phyloP scores from a whole-genome alignment of 2,113 vertebrate genomes.

The Crotalus viridis region DNA sequence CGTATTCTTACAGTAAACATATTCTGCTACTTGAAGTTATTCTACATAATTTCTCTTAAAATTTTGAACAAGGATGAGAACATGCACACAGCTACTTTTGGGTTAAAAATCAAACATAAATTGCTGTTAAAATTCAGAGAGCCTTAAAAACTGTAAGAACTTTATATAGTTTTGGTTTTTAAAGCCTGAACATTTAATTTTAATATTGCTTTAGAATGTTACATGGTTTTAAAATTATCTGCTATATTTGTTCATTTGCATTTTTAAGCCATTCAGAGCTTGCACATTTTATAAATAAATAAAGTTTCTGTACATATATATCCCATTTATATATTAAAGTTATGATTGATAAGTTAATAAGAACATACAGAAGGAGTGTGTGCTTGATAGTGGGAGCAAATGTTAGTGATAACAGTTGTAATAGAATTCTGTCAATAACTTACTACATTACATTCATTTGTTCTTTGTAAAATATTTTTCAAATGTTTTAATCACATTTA shows the following conservation, averaged over 20 bases:
- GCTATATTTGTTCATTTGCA: background rate
- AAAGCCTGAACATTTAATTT: background rate
- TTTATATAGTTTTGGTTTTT: background rate
- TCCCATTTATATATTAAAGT: background rate
- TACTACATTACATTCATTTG: background rate
- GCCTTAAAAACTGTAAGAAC: background rate
- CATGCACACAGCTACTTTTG: background rate
- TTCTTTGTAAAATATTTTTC: background rate
- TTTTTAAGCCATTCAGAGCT: background rate
- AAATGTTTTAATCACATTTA: background rate
- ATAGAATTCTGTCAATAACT: background rate
- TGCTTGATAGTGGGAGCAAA: background rate
- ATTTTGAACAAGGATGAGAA: background rate
- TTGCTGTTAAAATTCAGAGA: background rate
- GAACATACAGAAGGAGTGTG: background rate
- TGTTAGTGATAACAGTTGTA: background rate
- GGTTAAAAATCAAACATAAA: background rate
- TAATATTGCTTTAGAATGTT: background rate
- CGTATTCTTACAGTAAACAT: background rate
- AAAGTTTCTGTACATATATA: background rate
- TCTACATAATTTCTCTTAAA: background rate
- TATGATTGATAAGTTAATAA: background rate
- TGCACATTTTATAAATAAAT: background rate
- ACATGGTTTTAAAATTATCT: background rate
- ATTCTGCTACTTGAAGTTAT: background rate